phyloP scores from a whole-genome alignment of 1,140 invertebrate species.

The Pentalonia nigronervosa region DNA sequence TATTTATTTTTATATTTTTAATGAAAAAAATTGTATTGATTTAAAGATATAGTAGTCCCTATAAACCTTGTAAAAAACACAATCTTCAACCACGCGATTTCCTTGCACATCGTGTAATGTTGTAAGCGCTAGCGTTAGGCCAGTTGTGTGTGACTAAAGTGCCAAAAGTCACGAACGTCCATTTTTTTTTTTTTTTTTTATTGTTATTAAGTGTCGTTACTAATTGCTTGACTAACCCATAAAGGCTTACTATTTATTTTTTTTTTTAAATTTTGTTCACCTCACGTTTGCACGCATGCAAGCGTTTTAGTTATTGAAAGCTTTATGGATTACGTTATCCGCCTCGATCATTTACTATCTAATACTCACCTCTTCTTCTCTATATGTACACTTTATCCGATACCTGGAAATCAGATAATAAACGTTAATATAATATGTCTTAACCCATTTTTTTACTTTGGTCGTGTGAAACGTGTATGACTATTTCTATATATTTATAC shows the following conservation, averaged over 20 bases:
- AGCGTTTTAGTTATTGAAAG: background rate
- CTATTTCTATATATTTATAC: background rate
- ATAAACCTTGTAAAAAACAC: constrained; percentile 19
- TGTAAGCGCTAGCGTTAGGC: background rate
- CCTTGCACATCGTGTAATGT: background rate
- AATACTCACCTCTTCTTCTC: background rate
- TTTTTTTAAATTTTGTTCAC: constrained; percentile 6
- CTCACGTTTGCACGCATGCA: constrained; percentile 3
- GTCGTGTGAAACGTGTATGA: background rate
- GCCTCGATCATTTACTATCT: background rate
- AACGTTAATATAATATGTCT: constrained; percentile 20
- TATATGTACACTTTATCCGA: background rate
- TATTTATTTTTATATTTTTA: constrained; percentile 32
- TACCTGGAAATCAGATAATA: background rate
- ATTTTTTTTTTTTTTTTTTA: constrained; percentile 57
- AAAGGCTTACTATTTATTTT: background rate
- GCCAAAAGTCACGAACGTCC: constrained; percentile 52
- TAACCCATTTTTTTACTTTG: background rate
- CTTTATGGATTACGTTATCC: constrained; percentile 28
- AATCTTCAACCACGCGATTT: constrained; percentile 52
- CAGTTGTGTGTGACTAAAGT: constrained; percentile 24
- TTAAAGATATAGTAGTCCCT: constrained; percentile 30
- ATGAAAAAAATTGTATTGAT: constrained; percentile 47
- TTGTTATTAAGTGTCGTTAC: constrained; percentile 52
- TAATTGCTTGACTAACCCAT: constrained; percentile 40